Percentiles rank a stretch among this genome's conserved stretches.
phyloP scores from a whole-genome alignment of 1,140 invertebrate species.

The Cydia strobilella region DNA sequence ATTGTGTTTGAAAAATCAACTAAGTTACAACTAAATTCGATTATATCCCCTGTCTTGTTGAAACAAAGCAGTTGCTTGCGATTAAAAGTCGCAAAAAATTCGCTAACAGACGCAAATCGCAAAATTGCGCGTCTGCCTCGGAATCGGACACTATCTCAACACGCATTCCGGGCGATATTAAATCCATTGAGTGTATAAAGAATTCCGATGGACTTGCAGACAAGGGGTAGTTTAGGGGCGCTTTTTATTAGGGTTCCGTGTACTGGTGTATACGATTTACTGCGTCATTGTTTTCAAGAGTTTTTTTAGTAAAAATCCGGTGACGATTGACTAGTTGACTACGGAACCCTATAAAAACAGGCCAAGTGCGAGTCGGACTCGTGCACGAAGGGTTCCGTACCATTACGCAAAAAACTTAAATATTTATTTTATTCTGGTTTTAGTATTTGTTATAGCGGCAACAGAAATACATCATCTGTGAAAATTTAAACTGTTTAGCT shows the following conservation, averaged over 20 bases:
- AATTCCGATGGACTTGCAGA: slow-evolving; percentile 66
- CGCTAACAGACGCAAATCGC: slow-evolving; percentile 19
- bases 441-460: no score
- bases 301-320: neutral
- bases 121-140: neutral
- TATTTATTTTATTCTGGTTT: no score
- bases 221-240: slow-evolving; percentile 9
- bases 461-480: no score
- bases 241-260: neutral
- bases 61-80: neutral
- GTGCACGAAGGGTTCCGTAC: no score
- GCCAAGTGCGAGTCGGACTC: no score
- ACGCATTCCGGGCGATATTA: slow-evolving; percentile 67
- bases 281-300: neutral
- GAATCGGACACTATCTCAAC: slow-evolving; percentile 52
- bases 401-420: no score
- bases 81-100: slow-evolving; percentile 24
- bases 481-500: no score
- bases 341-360: no score
- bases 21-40: no score
- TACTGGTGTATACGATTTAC: neutral
- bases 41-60: no score
- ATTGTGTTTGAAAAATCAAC: no score
- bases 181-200: slow-evolving; percentile 71
- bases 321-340: no score